phyloP scores from a whole-genome alignment of 2,797 vertebrate species.

The Rhinophrynus dorsalis region DNA sequence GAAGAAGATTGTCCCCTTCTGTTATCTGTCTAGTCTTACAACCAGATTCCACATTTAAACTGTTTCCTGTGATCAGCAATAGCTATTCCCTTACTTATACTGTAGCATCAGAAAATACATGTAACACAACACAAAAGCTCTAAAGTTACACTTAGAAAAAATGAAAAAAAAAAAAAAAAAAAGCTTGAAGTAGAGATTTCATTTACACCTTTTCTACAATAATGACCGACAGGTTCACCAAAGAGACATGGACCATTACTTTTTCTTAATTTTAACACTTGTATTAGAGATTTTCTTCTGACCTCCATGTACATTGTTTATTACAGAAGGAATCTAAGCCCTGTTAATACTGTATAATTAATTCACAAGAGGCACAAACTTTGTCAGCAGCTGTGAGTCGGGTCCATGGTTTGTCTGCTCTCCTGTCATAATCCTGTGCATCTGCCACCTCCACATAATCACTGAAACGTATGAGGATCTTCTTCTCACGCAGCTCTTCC shows the following conservation, averaged over 20 bases:
- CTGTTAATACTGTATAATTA: not conserved
- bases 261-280: not conserved
- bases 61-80: too few relatives aligned
- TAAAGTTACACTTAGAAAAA: too few relatives aligned
- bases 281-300: not conserved
- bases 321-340: not conserved
- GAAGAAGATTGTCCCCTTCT: too few relatives aligned
- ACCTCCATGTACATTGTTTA: not conserved
- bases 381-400: slow-evolving; percentile 96
- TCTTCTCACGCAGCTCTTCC: slow-evolving; percentile 91
- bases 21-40: too few relatives aligned
- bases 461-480: slow-evolving; percentile 96
- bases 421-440: slow-evolving; percentile 93
- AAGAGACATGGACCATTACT: too few relatives aligned
- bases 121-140: too few relatives aligned
- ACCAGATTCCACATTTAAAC: too few relatives aligned
- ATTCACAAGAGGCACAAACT: slow-evolving; percentile 61
- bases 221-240: not conserved
- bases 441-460: slow-evolving; percentile 97
- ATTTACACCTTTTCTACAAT: too few relatives aligned
- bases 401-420: slow-evolving; percentile 97
- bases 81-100: too few relatives aligned
- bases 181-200: too few relatives aligned
- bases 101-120: too few relatives aligned
- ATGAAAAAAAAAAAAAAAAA: too few relatives aligned